A percentile compares a stretch with the other conserved stretches of the same genome.
These are phyloP conservation scores for Fulica atra DNA, from an alignment of 2,113 vertebrate genomes.

Conservation along the genomic window DNA sequence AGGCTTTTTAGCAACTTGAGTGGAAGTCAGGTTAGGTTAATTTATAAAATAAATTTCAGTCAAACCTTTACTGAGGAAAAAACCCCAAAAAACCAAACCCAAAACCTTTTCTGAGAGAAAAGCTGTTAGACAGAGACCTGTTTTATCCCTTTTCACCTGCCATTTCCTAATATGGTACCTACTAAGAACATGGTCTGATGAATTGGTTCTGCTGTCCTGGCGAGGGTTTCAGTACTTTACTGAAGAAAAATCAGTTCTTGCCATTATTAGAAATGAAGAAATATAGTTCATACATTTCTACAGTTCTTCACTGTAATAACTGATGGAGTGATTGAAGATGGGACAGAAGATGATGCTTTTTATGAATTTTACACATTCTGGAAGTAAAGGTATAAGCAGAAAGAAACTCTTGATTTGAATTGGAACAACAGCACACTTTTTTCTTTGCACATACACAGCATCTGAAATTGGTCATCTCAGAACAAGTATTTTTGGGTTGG, in stretches of 20 bases:
- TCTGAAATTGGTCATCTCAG: background rate
- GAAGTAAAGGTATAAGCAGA: background rate
- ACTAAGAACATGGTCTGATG: background rate
- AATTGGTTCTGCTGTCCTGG: background rate
- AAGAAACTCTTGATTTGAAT: background rate
- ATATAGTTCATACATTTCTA: background rate
- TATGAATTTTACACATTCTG: background rate
- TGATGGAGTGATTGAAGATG: background rate
- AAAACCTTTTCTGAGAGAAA: background rate
- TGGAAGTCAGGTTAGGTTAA: background rate
- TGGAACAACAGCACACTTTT: background rate
- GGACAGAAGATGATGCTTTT: background rate
- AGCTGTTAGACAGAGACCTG: background rate
- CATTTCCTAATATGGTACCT: background rate
- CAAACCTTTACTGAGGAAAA: background rate
- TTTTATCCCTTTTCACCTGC: background rate
- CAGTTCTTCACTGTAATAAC: background rate
- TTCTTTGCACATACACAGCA: background rate
- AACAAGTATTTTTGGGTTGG: background rate
- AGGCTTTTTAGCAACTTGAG: background rate
- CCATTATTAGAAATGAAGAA: background rate
- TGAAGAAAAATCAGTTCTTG: background rate
- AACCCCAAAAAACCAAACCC: too few relatives aligned
- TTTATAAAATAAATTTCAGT: background rate
- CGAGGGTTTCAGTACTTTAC: background rate